Percentiles rank a stretch among this genome's conserved stretches.
phyloP scores from a whole-genome alignment of 2,797 vertebrate species.

The Ispidina picta region DNA sequence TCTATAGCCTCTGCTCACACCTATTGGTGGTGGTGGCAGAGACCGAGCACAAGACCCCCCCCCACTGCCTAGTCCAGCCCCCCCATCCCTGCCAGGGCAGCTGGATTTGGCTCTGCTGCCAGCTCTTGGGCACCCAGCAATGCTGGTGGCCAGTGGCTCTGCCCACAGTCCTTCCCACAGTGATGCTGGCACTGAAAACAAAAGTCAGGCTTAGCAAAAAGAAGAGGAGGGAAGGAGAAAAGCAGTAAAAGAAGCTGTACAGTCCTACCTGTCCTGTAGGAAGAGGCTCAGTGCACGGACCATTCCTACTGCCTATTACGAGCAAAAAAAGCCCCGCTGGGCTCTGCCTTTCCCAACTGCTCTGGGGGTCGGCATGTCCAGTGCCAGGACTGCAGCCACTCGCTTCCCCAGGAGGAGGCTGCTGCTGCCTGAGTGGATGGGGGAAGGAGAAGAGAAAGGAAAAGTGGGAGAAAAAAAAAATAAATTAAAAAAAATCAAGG shows the following conservation, averaged over 20 bases:
- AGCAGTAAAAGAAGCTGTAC: not conserved
- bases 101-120: not conserved
- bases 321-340: not conserved
- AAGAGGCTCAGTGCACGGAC: not conserved
- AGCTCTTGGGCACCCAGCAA: rapidly evolving
- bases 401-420: not conserved
- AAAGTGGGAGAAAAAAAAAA: not conserved
- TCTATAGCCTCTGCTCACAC: not conserved
- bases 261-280: constrained; percentile 17
- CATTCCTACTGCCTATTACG: not conserved
- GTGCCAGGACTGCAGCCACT: not conserved
- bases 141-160: not conserved
- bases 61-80: not conserved
- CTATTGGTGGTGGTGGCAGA: not conserved
- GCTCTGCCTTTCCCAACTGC: not conserved
- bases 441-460: not conserved
- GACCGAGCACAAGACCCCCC: not conserved
- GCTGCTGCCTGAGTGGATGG: not conserved
- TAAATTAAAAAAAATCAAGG: not conserved
- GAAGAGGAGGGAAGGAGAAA: not conserved
- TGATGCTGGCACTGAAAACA: not conserved
- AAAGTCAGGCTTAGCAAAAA: not conserved
- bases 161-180: not conserved
- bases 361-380: not conserved
- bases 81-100: not conserved